Evolutionary conservation across 1,140 invertebrate species (phyloP), one percentile per base, ranked within the genome.

Genomic region (Leptopilina boulardi): DNA sequence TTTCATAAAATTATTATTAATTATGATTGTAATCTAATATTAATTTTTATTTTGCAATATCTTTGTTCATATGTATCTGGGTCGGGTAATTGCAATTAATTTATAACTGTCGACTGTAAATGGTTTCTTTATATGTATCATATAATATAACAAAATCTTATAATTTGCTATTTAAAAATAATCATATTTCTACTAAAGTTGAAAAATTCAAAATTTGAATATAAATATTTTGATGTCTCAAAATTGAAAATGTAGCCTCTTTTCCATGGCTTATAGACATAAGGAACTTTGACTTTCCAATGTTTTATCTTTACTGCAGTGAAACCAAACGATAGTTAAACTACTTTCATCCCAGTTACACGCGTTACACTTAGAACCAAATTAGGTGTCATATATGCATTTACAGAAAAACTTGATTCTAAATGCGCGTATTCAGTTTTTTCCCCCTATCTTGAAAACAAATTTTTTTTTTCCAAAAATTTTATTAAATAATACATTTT

Each of bases 311-410:
- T 9, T 38, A 23, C 21, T n/a, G 59, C 26, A 66, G 59, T 30
- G 59, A 66, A 66, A 66, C 56, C 56, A 66, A 66, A 66, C 56
- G 56, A 66, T 66, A 66, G 56, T 66, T 66, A 66, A 30, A 66
- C 59, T 66, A 66, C 59, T 66, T 66, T 66, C 59, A 66, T 66
- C 26, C 13, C n/a, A 66, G 59, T 66, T 66, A 66, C 11, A 66
- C 59, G 26, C 59, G 59, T 66, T 66, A 30, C n/a, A 30, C 59
- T 66, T 30, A 34, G 8, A 11, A 23, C 59, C 59, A 30, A 66
- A 66, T 66, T 66, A 66, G 59, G 59, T 30, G 23, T 10, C 23
- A 66, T n/a, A 66, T n/a, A 66, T n/a, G 23, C 8, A 8, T 15
- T 3, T 66, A 3, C 26, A 66, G 26, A 15, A 66, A 66, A n/a